phyloP scores from a whole-genome alignment of 2,888 invertebrate species.

The Schizotus pectinicornis region DNA sequence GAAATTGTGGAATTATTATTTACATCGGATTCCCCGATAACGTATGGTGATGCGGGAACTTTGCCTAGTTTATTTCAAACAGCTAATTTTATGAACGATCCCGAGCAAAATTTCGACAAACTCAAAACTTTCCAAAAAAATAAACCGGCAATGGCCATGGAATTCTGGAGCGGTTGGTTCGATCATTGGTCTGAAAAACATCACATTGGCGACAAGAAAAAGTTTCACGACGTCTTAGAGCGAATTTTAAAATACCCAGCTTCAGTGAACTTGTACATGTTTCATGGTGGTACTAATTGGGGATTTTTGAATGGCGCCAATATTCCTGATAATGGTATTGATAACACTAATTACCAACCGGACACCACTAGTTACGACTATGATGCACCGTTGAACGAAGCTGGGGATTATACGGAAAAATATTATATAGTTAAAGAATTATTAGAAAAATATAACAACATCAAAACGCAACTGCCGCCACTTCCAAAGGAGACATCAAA shows the following conservation, averaged over 20 bases:
- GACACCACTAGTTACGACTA: conserved; percentile 64
- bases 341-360: conserved; percentile 43
- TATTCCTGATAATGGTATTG: conserved; percentile 29
- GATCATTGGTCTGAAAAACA: conserved; percentile 62
- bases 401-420: conserved; percentile 87
- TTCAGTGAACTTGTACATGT: conserved; percentile 88
- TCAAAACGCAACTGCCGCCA: conserved; percentile 40
- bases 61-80: conserved; percentile 55
- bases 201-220: conserved; percentile 37
- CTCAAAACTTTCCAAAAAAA: conserved; percentile 59
- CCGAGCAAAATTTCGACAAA: conserved; percentile 54
- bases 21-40: conserved; percentile 60
- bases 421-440: conserved; percentile 65
- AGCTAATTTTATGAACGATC: conserved; percentile 60
- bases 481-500: background rate
- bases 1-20: conserved; percentile 59
- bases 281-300: conserved; percentile 87
- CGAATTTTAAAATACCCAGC: conserved; percentile 49
- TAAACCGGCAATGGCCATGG: conserved; percentile 64
- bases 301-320: conserved; percentile 63
- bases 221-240: conserved; percentile 43
- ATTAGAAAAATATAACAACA: conserved; percentile 50
- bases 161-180: conserved; percentile 70
- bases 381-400: conserved; percentile 86
- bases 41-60: conserved; percentile 36